phyloP scores from a whole-genome alignment of 53 echinoderm and acorn worm species.

The Pentamera pediparva region DNA sequence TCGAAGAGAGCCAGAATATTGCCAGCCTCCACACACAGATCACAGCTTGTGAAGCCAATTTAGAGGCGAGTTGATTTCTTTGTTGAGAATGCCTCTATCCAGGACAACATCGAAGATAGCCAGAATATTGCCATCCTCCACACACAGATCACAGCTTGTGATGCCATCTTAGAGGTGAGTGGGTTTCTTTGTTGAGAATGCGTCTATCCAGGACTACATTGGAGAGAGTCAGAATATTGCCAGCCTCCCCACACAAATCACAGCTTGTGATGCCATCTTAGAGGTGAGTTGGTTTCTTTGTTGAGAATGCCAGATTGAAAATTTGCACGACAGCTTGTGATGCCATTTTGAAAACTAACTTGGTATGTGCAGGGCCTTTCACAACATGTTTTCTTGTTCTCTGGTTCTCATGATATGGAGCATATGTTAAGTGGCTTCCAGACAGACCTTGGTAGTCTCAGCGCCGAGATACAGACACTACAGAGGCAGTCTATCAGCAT shows the following conservation, averaged over 20 bases:
- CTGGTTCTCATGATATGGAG: too few relatives aligned
- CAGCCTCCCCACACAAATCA: constrained; percentile 93
- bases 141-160: constrained; percentile 89
- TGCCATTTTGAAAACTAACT: too few relatives aligned
- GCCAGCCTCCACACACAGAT: constrained; percentile 98
- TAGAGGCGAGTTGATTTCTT: constrained; percentile 58
- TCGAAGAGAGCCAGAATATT: constrained; percentile 96
- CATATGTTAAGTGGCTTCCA: constrained; percentile 97
- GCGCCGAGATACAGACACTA: constrained; percentile 93
- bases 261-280: constrained; percentile 92
- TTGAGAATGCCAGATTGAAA: constrained; percentile 68
- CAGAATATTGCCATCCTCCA: constrained; percentile 90
- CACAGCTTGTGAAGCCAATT: constrained; percentile 87
- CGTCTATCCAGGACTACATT: constrained; percentile 93
- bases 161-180: constrained; percentile 81
- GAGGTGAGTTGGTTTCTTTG: constrained; percentile 62
- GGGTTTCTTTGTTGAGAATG: constrained; percentile 74
- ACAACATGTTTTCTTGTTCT: too few relatives aligned
- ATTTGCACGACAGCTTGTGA: too few relatives aligned
- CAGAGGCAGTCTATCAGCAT: constrained; percentile 96
- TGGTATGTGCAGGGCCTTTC: too few relatives aligned
- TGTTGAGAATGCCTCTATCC: constrained; percentile 90
- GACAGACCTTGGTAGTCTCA: constrained; percentile 88
- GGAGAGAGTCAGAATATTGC: constrained; percentile 98
- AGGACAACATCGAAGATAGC: constrained; percentile 87